Evolutionary conservation across 1,140 invertebrate species (phyloP).

Genomic region (Cyclina sinensis): DNA sequence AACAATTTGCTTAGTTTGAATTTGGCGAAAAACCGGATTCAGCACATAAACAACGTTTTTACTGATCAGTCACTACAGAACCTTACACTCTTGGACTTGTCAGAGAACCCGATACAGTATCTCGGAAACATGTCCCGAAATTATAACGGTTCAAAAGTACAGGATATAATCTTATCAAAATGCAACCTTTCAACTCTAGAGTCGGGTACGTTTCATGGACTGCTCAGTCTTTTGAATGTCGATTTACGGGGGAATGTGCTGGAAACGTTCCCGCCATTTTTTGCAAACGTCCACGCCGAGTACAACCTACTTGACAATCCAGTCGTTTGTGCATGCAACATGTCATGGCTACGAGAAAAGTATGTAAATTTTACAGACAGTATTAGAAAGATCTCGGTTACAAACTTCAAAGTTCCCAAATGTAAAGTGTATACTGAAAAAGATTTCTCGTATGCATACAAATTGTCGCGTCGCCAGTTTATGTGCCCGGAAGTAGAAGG

Average conservation of each 20-base stretch:
- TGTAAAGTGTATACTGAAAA: slow-evolving; percentile 46
- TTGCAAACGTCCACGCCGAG: neutral
- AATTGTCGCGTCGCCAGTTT: slow-evolving; percentile 28
- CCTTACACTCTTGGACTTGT: slow-evolving; percentile 27
- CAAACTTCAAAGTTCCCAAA: slow-evolving; percentile 39
- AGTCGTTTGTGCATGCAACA: slow-evolving; percentile 46
- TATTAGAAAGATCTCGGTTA: neutral
- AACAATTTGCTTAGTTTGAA: neutral
- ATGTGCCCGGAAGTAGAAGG: slow-evolving; percentile 31
- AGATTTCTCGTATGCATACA: neutral
- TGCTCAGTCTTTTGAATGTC: slow-evolving; percentile 17
- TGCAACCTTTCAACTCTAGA: slow-evolving; percentile 6
- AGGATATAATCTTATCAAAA: slow-evolving; percentile 34
- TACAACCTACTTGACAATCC: slow-evolving; percentile 44
- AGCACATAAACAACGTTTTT: neutral
- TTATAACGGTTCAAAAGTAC: neutral
- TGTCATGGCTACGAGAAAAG: slow-evolving; percentile 53
- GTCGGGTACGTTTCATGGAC: neutral
- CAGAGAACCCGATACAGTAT: neutral
- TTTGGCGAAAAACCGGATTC: slow-evolving; percentile 32
- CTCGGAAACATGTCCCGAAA: neutral
- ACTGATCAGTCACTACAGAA: neutral
- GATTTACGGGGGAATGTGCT: slow-evolving; percentile 12
- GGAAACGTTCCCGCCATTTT: slow-evolving; percentile 32
- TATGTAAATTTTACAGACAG: neutral